phyloP scores from a whole-genome alignment of 2,113 vertebrate genomes.

The Myxocyprinus asiaticus region DNA sequence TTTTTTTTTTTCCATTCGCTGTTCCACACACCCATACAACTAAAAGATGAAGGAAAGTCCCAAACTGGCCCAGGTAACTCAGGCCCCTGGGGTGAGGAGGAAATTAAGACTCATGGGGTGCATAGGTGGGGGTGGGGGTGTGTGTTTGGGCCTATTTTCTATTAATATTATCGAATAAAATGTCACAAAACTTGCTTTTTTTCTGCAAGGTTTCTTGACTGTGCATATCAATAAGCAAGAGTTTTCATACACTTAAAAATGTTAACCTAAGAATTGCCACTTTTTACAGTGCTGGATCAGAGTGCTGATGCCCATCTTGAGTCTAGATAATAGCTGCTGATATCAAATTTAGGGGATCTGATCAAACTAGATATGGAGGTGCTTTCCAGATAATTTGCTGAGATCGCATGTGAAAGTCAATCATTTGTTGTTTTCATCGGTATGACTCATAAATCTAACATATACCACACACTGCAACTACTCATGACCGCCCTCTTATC shows the following conservation, averaged over 20 bases:
- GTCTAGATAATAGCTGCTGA: background rate
- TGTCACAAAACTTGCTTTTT: background rate
- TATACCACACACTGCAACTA: background rate
- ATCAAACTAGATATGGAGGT: constrained; percentile 8
- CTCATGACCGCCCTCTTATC: background rate
- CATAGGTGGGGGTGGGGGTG: constrained; percentile 11
- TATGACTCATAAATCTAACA: constrained; percentile 1
- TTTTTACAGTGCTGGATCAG: too few species aligned
- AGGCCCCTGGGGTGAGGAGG: constrained; percentile 40
- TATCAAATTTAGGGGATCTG: background rate
- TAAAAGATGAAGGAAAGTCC: constrained; percentile 75
- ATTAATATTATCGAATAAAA: background rate
- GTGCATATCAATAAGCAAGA: background rate
- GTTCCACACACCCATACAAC: constrained; percentile 49
- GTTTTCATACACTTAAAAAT: too few species aligned
- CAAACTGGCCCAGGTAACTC: constrained; percentile 76
- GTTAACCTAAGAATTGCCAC: too few species aligned
- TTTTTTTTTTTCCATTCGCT: constrained; percentile 61
- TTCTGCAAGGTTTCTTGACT: background rate
- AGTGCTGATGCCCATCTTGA: too few species aligned
- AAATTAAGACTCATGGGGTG: constrained; percentile 28
- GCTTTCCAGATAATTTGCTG: constrained; percentile 25
- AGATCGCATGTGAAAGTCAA: background rate
- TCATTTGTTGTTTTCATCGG: background rate
- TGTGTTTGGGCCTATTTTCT: background rate